Evolutionary conservation across 2,113 vertebrate species (phyloP), one percentile per base, ranked within the genome.

Genomic region (Tragelaphus imberbis): DNA sequence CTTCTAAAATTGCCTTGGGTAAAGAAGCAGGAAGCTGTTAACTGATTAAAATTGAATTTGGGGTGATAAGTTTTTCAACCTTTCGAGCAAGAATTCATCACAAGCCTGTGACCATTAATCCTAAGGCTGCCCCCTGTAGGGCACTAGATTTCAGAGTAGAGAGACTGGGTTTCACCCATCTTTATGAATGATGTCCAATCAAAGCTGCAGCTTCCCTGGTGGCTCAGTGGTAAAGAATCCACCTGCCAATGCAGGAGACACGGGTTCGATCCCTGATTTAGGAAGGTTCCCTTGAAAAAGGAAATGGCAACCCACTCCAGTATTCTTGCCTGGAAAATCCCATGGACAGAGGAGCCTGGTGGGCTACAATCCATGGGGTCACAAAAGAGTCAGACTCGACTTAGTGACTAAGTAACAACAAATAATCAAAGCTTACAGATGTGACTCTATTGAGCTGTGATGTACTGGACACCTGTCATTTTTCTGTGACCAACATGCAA

Each of bases 71-170:
- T 27, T 87, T 89, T 87, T 94, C 47, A 77, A 49, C 30, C 19
- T 87, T 94, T 55, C 68, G 7, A 77, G n/a, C 23, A 81, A 77
- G 68, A 94, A 84, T 96, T 96, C 53, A 63, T 95, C 58, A 88
- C 47, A 88, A 85, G 5, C n/a, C 44, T 53, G 9, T 33, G 5
- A 25, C 3, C 8, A 3, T 86, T 47, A 71, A 63, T 75, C 47
- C 56, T 11, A 17, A 81, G 33, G 63, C 82, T 84, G 61, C 8
- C 33, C 30, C 15, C 6, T 15, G 85, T 61, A 40, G 36, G n/a
- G 21, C 7, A 19, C 33, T 27, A 47, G 49, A 23, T 51, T 80
- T 93, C 16, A 68, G 75, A 33, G 15, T 84, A 1, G 12, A 51
- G 56, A 47, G 44, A 80, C 53, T 92, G 21, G 5, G 47, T 89